These are phyloP conservation scores for Hanleya hanleyi DNA, from an alignment of 2,888 invertebrate species.

Conservation along the genomic window DNA sequence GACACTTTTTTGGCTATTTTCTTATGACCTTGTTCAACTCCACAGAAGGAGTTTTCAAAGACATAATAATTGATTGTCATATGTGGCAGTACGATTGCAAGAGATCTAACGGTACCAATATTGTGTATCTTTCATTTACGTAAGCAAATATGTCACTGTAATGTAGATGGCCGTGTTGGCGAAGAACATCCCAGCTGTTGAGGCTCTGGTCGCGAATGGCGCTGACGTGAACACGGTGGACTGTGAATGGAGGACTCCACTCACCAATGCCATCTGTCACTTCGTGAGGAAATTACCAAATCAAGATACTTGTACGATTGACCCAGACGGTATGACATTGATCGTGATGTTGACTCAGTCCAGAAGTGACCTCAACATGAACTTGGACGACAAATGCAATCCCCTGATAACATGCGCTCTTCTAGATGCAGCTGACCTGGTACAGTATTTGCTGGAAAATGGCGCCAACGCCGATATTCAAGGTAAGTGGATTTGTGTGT, in stretches of 20 bases:
- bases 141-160: no score
- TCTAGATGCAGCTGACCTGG: neutral
- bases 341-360: conserved; percentile 52
- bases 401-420: conserved; percentile 20
- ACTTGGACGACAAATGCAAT: conserved; percentile 52
- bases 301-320: conserved; percentile 21
- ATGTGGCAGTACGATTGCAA: no score
- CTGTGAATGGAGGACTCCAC: conserved; percentile 48
- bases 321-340: conserved; percentile 47
- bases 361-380: conserved; percentile 48
- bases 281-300: conserved; percentile 31
- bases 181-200: conserved; percentile 46
- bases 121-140: no score
- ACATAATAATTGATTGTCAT: no score
- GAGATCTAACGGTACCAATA: no score
- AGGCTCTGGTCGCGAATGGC: conserved; percentile 49
- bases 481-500: neutral
- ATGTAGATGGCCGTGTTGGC: conserved; percentile 52
- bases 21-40: no score
- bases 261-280: conserved; percentile 55
- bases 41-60: no score
- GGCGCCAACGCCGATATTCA: neutral
- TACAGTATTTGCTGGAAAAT: neutral
- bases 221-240: conserved; percentile 55
- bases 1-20: no score